These are phyloP conservation scores for Tiphia femorata DNA, from an alignment of 2,888 invertebrate genomes.

Conservation along the genomic window DNA sequence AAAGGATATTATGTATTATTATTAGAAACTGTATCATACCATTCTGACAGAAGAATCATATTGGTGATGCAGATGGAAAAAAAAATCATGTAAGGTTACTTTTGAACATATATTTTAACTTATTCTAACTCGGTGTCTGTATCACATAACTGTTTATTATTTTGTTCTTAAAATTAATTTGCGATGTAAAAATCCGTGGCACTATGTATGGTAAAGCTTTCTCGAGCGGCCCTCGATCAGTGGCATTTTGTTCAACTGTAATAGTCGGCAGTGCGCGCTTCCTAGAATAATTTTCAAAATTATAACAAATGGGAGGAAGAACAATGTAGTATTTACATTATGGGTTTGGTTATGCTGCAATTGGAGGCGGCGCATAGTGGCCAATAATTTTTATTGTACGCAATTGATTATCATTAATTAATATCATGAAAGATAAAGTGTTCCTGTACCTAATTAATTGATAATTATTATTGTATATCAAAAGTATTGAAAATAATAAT, in stretches of 20 bases:
- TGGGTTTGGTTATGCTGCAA: too few species aligned
- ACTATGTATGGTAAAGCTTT: constrained; percentile 25
- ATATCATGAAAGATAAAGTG: constrained; percentile 65
- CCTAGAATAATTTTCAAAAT: constrained; percentile 32
- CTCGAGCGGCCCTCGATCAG: constrained; percentile 41
- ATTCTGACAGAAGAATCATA: too few species aligned
- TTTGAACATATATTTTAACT: too few species aligned
- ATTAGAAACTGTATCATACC: too few species aligned
- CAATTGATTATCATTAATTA: constrained; percentile 58
- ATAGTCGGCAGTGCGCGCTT: constrained; percentile 42
- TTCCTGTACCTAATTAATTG: constrained; percentile 68
- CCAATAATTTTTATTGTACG: constrained; percentile 48
- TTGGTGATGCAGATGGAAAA: too few species aligned
- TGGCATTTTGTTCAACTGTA: constrained; percentile 41
- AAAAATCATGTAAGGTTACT: too few species aligned
- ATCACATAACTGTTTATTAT: too few species aligned
- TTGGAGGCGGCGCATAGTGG: constrained; percentile 39
- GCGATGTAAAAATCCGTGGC: too few species aligned
- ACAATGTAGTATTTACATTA: constrained; percentile 33
- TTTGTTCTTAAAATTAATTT: too few species aligned
- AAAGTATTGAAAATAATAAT: constrained; percentile 66
- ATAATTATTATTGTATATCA: constrained; percentile 63
- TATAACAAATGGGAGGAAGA: constrained; percentile 26
- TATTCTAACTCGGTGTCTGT: too few species aligned
- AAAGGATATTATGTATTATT: constrained; percentile 14